Base-by-base conservation (phyloP, 2,888 invertebrate genomes). In the Cephonodes hylas region DNA sequence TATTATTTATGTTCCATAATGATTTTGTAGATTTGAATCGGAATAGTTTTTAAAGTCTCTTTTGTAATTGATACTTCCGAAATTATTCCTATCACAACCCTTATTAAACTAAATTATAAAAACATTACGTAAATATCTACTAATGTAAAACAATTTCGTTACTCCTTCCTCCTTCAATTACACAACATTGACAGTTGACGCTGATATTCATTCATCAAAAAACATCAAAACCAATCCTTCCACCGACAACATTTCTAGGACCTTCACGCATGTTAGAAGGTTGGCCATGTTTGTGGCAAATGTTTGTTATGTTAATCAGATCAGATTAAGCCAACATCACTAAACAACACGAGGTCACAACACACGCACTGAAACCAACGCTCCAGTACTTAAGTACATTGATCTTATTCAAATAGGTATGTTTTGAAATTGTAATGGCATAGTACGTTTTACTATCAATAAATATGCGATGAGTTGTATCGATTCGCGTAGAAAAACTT, bases 231-330 rank as follows among this genome's bases (percentile, higher is more conserved):
- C n/a, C n/a, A n/a, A n/a, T n/a, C n/a, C 8, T 20, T 20, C 44
- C 42, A 18, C 8, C 18, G 20, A 44, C 18, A 44, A 18, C 15
- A 10, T 27, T 25, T 53, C 10, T 53, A 20, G 31, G 18, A 18
- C 53, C 31, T 31, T 53, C 31, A 4, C 31, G 2, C 18, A 38
- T 10, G 15, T 5, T 7, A 25, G 31, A 53, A 53, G 53, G 53
- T 53, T 53, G 18, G 10, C 53, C 53, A 10, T 53, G 66, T 65
- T 63, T n/a, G n/a, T n/a, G 53, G 63, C 18, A 25, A 62, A 7
- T 18, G 58, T 58, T 63, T 67, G 64, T 62, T 64, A 67, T 69
- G 64, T 59, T 60, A 69, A 67, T 63, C 34, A 42, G 42, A 60
- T 62, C 42, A 65, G 65, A 63, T 68, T 64, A 63, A 42, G 42